phyloP scores from a whole-genome alignment of 2,797 vertebrate species.

The Clarias pachynema region DNA sequence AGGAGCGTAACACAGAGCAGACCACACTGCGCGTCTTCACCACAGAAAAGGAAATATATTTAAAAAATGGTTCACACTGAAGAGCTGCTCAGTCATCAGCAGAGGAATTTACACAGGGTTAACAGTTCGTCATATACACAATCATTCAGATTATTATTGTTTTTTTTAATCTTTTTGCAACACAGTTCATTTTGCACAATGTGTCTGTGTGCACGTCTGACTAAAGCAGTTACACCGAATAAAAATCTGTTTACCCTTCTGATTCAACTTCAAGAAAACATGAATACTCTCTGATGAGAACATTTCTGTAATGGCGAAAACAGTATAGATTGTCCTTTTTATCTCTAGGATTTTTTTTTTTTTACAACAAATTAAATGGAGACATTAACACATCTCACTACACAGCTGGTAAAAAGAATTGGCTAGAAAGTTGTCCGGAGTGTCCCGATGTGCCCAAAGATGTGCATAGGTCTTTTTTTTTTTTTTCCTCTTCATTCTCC shows the following conservation, averaged over 20 bases:
- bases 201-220: constrained; percentile 84
- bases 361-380: constrained; percentile 83
- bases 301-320: constrained; percentile 86
- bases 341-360: constrained; percentile 25
- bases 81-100: constrained; percentile 85
- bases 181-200: constrained; percentile 73
- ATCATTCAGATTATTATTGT: constrained; percentile 67
- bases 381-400: constrained; percentile 95
- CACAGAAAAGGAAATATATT: constrained; percentile 99
- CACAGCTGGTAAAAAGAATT: constrained; percentile 90
- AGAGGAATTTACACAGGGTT: constrained; percentile 95
- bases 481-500: constrained; percentile 72
- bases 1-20: constrained; percentile 50
- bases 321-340: constrained; percentile 69
- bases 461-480: constrained; percentile 88
- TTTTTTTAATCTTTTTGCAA: neutral
- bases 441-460: constrained; percentile 76
- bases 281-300: constrained; percentile 93
- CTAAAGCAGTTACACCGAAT: constrained; percentile 94
- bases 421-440: constrained; percentile 90
- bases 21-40: constrained; percentile 73
- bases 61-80: constrained; percentile 92
- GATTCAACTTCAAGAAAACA: constrained; percentile 85
- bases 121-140: constrained; percentile 54
- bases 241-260: constrained; percentile 78